Evolutionary conservation across 2,113 vertebrate species (phyloP).

Genomic region (Cervus canadensis): DNA sequence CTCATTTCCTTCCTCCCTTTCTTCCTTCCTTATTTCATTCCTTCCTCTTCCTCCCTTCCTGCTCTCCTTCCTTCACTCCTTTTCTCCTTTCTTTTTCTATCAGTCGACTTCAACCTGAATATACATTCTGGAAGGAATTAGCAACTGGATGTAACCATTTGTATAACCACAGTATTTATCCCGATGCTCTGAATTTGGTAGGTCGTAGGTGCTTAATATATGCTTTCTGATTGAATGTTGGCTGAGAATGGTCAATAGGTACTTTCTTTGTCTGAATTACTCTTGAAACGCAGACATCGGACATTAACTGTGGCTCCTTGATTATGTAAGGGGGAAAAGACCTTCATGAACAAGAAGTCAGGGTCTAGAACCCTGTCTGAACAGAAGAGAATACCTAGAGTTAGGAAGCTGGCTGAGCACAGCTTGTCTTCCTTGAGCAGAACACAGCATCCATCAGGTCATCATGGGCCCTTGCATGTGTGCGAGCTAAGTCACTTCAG

Average conservation of each 20-base stretch:
- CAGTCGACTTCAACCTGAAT: background rate
- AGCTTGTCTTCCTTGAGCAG: background rate
- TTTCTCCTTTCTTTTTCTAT: background rate
- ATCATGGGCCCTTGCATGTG: background rate
- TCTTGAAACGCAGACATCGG: background rate
- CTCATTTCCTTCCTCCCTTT: rapidly evolving
- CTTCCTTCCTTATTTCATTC: background rate
- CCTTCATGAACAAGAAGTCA: background rate
- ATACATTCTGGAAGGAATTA: background rate
- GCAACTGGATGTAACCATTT: background rate
- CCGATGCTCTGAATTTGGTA: background rate
- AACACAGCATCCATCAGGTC: background rate
- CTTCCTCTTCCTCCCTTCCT: background rate
- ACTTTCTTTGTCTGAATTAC: background rate
- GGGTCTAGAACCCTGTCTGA: background rate
- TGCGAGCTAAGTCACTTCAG: background rate
- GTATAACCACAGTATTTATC: background rate
- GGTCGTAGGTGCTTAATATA: background rate
- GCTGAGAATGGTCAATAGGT: background rate
- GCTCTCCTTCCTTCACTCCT: rapidly evolving
- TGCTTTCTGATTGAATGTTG: background rate
- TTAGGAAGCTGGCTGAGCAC: background rate
- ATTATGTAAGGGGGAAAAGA: background rate
- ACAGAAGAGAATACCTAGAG: background rate
- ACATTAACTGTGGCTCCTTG: background rate